Conservation (phyloP, 2,113 vertebrate species). For the Scartelaos histophorus region DNA sequence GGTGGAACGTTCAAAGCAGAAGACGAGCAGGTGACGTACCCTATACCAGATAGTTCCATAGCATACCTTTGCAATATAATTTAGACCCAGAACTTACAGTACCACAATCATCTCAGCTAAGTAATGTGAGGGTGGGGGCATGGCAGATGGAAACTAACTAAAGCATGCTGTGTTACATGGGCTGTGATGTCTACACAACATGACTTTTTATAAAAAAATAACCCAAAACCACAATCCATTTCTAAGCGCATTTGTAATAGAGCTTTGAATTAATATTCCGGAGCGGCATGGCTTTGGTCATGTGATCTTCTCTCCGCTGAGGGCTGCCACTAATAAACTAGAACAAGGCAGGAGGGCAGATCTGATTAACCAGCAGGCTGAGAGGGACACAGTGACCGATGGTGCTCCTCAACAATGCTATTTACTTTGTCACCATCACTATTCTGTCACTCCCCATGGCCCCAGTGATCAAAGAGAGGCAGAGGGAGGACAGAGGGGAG, state of each 20-base stretch:
- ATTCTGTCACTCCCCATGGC: slow-evolving; percentile 35
- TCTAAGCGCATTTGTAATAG: not conserved
- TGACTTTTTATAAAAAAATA: slow-evolving; percentile 1
- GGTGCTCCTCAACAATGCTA: slow-evolving; percentile 43
- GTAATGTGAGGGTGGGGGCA: not conserved
- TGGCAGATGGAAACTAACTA: not conserved
- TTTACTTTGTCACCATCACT: slow-evolving; percentile 47
- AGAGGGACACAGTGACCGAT: slow-evolving; percentile 65
- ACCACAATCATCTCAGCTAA: not conserved
- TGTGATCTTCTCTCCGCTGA: slow-evolving; percentile 33
- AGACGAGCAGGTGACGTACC: too few species aligned
- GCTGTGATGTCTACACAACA: not conserved
- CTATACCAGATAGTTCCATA: too few species aligned
- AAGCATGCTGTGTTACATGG: not conserved
- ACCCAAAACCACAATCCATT: not conserved
- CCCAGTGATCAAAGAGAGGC: slow-evolving; percentile 55
- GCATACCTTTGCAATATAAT: not conserved
- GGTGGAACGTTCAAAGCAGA: too few species aligned
- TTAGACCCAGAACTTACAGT: not conserved
- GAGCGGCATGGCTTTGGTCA: slow-evolving; percentile 27
- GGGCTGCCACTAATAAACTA: slow-evolving; percentile 65
- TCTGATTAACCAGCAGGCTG: slow-evolving; percentile 69
- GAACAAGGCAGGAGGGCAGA: slow-evolving; percentile 61
- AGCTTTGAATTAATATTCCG: slow-evolving; percentile 25
- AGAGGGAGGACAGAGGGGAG: slow-evolving; percentile 27